Conservation (phyloP, 2,888 invertebrate genomes). For the Hoplodrina blanda region DNA sequence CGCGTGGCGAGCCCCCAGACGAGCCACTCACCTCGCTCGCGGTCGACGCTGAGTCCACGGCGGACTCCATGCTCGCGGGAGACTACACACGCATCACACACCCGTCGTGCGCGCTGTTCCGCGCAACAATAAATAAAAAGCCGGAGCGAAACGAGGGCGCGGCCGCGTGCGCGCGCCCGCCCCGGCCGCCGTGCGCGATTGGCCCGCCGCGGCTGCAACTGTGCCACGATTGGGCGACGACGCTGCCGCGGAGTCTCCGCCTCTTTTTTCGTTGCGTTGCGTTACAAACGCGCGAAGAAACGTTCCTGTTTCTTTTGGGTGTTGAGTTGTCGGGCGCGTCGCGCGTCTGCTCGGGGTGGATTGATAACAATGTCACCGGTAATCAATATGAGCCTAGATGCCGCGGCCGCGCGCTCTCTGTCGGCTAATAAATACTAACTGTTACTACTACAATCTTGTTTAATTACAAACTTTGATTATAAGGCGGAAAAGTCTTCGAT, state of each 20-base stretch:
- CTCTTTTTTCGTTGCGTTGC: conserved; percentile 88
- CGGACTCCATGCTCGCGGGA: conserved; percentile 88
- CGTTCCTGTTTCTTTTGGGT: conserved; percentile 91
- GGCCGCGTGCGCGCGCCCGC: conserved; percentile 89
- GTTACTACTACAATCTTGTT: conserved; percentile 38
- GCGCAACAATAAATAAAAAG: conserved; percentile 94
- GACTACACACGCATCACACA: conserved; percentile 90
- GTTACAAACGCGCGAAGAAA: conserved; percentile 89
- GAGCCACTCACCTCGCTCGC: conserved; percentile 90
- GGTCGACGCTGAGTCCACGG: conserved; percentile 91
- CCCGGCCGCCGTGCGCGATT: conserved; percentile 83
- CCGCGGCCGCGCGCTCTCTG: conserved; percentile 59
- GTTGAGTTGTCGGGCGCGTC: conserved; percentile 85
- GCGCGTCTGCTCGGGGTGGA: conserved; percentile 80
- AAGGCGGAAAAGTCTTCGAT: conserved; percentile 10
- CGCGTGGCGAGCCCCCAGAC: conserved; percentile 89
- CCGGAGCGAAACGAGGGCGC: conserved; percentile 89
- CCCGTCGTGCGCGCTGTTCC: conserved; percentile 92
- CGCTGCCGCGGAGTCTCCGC: conserved; percentile 85
- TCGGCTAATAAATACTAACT: conserved; percentile 41
- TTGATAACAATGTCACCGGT: conserved; percentile 92
- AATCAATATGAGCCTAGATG: conserved; percentile 91
- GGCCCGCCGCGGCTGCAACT: conserved; percentile 78
- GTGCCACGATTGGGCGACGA: conserved; percentile 80
- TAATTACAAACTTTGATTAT: conserved; percentile 46